Evolutionary conservation across 2,113 vertebrate species (phyloP).

Genomic region (Plecotus auritus): DNA sequence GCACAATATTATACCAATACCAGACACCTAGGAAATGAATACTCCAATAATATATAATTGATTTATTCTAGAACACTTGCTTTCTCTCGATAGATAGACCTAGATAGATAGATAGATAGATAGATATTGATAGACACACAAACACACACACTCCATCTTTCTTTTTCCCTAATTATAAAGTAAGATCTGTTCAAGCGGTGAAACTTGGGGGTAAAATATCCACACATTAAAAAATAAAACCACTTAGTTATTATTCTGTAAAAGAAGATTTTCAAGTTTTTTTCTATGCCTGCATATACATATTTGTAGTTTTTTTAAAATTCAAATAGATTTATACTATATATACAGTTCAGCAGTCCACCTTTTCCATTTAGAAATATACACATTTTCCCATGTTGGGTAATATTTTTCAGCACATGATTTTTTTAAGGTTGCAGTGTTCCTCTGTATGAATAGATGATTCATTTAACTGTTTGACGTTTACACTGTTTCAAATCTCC

Average conservation of each 20-base stretch:
- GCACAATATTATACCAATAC: background rate
- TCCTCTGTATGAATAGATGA: background rate
- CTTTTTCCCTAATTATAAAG: background rate
- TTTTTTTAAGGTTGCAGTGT: background rate
- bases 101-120: background rate
- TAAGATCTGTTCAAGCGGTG: background rate
- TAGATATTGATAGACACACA: background rate
- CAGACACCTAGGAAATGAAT: background rate
- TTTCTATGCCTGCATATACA: background rate
- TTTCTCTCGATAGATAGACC: background rate
- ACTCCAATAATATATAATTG: background rate
- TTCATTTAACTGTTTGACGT: background rate
- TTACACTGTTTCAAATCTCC: background rate
- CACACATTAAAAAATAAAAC: background rate
- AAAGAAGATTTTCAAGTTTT: background rate
- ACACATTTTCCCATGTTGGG: background rate
- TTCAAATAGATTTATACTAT: background rate
- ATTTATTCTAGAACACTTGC: background rate
- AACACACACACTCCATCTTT: background rate
- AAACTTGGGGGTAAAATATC: background rate
- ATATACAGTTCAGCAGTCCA: background rate
- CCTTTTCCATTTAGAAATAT: background rate
- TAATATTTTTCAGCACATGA: background rate
- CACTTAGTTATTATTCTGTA: background rate
- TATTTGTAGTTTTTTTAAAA: background rate